Evolutionary conservation across 2,888 invertebrate genomes (phyloP), one percentile per base, ranked within the genome.

Genomic region (Meteorus cinctellus): DNA sequence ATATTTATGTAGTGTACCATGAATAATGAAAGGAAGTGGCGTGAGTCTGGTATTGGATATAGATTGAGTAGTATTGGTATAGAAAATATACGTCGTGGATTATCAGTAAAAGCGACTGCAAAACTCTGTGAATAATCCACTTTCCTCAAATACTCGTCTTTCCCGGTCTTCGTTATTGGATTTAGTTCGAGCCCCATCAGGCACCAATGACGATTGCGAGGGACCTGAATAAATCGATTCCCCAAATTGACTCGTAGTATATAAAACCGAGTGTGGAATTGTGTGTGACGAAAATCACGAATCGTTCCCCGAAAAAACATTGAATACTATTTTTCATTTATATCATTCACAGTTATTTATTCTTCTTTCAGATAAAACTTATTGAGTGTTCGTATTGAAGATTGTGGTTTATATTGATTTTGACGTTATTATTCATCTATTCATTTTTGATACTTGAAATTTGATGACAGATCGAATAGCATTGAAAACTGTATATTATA

Each of bases 401-500:
- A n/a, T 12, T 60, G 16, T 60, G 5, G 27, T 14, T 65, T 66
- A 8, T 19, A 19, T 24, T 41, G 41, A 12, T 27, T 19, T 66
- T 12, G 5, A 41, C 24, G 24, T 24, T 14, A 24, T 14, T 34
- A 10, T 41, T 24, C 14, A 14, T 51, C 27, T n/a, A 10, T 16
- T 29, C 36, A 10, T 45, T 6, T 16, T 4, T 5, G 27, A 29
- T 68, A 8, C 31, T 51, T 69, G 5, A 69, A 34, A 29, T 69
- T 55, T 34, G 55, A 69, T 31, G 55, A 34, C 16, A 55, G 19
- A 55, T 80, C 77, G 79, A 78, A 68, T 79, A 80, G 80, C 78
- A 77, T 79, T 80, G 81, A 81, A 80, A 81, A 83, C 31, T 55
- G 19, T 51, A 34, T 31, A 86, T 89, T 88, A 87, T 86, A 86